phyloP scores from a whole-genome alignment of 92 coral and sea anemone species.

The Porites lobata region DNA sequence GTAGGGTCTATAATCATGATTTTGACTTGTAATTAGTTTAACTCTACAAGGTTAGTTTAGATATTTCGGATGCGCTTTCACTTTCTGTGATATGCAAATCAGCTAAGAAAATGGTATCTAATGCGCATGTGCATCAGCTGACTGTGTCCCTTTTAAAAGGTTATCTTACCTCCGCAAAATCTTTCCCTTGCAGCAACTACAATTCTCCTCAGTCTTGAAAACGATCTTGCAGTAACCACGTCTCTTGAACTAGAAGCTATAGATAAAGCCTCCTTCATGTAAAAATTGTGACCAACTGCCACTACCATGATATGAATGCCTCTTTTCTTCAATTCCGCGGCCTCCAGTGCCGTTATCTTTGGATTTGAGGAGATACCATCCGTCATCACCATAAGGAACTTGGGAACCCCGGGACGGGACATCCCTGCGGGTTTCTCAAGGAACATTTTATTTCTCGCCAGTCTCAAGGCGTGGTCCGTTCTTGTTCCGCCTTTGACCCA shows the following conservation, averaged over 20 bases:
- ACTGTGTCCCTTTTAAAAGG: too few relatives aligned
- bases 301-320: constrained; percentile 54
- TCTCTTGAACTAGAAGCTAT: constrained; percentile 38
- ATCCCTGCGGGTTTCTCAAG: constrained; percentile 36
- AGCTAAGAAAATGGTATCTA: too few relatives aligned
- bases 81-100: too few relatives aligned
- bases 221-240: constrained; percentile 29
- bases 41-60: too few relatives aligned
- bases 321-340: constrained; percentile 14
- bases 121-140: too few relatives aligned
- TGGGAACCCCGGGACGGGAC: constrained; percentile 38
- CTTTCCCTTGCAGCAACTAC: constrained; percentile 16
- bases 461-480: constrained; percentile 64
- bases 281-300: constrained; percentile 44
- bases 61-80: too few relatives aligned
- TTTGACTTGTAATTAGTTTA: too few relatives aligned
- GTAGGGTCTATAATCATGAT: too few relatives aligned
- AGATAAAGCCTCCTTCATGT: constrained; percentile 19
- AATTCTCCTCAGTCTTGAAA: constrained; percentile 24
- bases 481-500: constrained; percentile 62
- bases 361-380: constrained; percentile 64
- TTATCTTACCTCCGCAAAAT: constrained; percentile 54
- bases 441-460: constrained; percentile 63
- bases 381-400: constrained; percentile 67
- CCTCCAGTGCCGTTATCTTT: constrained; percentile 33